These are phyloP conservation scores for Thereuonema tuberculata DNA, from an alignment of 1,140 invertebrate species.

Conservation along the genomic window DNA sequence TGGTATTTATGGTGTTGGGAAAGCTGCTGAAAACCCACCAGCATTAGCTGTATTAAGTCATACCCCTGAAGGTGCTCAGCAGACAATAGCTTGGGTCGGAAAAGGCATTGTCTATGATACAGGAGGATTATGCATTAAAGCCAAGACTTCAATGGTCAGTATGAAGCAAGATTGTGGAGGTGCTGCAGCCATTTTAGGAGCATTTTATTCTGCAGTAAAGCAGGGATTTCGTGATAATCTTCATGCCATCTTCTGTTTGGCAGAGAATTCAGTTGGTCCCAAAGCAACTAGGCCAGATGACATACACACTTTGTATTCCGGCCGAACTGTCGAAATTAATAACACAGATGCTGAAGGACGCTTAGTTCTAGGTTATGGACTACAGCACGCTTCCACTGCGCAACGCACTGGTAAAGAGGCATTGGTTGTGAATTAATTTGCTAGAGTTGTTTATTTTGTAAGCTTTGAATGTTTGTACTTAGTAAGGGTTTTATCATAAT, in stretches of 20 bases:
- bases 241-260: slow-evolving; percentile 75
- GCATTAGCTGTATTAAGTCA: slow-evolving; percentile 65
- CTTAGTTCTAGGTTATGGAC: slow-evolving; percentile 53
- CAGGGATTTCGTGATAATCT: slow-evolving; percentile 60
- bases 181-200: slow-evolving; percentile 69
- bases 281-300: slow-evolving; percentile 69
- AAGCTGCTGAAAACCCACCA: slow-evolving; percentile 56
- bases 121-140: slow-evolving; percentile 79
- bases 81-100: slow-evolving; percentile 75
- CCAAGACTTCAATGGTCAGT: slow-evolving; percentile 71
- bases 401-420: too few species aligned
- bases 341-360: slow-evolving; percentile 89
- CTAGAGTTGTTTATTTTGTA: too few species aligned
- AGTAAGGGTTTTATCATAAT: too few species aligned
- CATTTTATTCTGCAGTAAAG: slow-evolving; percentile 62
- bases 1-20: slow-evolving; percentile 65
- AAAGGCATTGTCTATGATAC: slow-evolving; percentile 91
- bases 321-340: slow-evolving; percentile 81
- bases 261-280: slow-evolving; percentile 77
- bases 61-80: slow-evolving; percentile 44
- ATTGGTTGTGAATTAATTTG: too few species aligned
- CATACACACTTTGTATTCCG: slow-evolving; percentile 73
- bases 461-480: too few species aligned
- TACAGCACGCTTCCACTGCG: too few species aligned
- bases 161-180: slow-evolving; percentile 91